Base-by-base conservation (phyloP, 2,113 vertebrate genomes). In the Hippocampus guttulatus region DNA sequence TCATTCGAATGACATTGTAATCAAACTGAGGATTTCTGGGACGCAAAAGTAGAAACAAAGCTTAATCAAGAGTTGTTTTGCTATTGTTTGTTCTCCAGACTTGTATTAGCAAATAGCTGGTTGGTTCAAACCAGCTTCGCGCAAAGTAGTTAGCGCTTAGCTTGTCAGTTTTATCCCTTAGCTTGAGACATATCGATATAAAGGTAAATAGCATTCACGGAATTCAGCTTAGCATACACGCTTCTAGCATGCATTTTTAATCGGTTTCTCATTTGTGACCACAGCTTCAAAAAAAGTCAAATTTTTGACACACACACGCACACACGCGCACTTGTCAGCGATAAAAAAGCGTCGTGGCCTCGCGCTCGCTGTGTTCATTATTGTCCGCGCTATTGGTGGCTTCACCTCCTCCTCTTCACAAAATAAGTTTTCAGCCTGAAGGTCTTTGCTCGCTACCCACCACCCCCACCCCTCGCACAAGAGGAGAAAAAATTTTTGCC, bases 1-100 rank as follows among this genome's bases (percentile, higher is more conserved):
- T 77, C n/a, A 64, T 33, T 76, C 43, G 54, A 70, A 78, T 77
- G 43, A 71, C 27, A 38, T 38, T 58, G 62, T 74, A 75, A 80
- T 82, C 74, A 81, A 43, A 82, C 77, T 64, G 64, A 69, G 45
- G 55, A 64, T 60, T 38, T 38, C 51, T 52, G 67, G 27, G 41
- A 45, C 69, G 68, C 21, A 38, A 69, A 73, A 73, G 64, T 69
- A 58, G 68, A 40, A 60, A 43, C 5, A 40, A 18, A n/a, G 21
- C 2, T 27, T 25, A 25, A 58, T 38, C 33, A 58, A 25, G 11
- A 30, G n/a, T 40, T 41, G 33, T 41, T 63, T 63, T 58, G n/a
- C 12, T 25, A n/a, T 57, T 57, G 54, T 11, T 12, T 57, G 54
- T 12, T 2, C n/a, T 21, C 51, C 51, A 52, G 51, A n/a, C 20